These are phyloP conservation scores for Tenebrosternarchus preto DNA, from an alignment of 2,113 vertebrate species.

Conservation along the genomic window DNA sequence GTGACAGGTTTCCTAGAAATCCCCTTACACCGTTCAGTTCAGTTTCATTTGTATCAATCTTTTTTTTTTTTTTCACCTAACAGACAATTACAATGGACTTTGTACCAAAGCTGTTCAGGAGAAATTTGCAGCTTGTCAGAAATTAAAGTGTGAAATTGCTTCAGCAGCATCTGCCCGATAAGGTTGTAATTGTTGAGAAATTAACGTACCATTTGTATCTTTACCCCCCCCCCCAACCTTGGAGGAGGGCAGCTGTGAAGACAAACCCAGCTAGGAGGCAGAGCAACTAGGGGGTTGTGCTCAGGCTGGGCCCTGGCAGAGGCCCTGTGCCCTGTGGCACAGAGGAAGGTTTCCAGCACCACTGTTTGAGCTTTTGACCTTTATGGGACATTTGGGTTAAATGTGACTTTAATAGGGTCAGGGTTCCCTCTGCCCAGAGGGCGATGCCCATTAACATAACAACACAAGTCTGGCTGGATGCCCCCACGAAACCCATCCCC, in stretches of 20 bases:
- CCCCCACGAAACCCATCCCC: slow-evolving; percentile 22
- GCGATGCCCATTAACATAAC: slow-evolving; percentile 29
- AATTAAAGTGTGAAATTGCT: slow-evolving; percentile 55
- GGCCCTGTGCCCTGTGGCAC: slow-evolving; percentile 32
- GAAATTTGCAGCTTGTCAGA: slow-evolving; percentile 50
- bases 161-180: slow-evolving; percentile 45
- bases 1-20: slow-evolving; percentile 37
- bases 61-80: slow-evolving; percentile 15
- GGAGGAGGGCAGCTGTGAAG: background rate
- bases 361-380: slow-evolving; percentile 47
- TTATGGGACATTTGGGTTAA: slow-evolving; percentile 45
- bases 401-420: slow-evolving; percentile 31
- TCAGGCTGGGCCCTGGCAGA: background rate
- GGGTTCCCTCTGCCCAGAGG: slow-evolving; percentile 28
- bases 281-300: background rate
- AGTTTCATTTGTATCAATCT: slow-evolving; percentile 39
- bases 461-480: slow-evolving; percentile 2
- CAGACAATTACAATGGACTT: slow-evolving; percentile 45
- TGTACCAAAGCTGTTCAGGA: slow-evolving; percentile 43
- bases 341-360: slow-evolving; percentile 33
- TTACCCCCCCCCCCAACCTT: background rate
- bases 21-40: slow-evolving; percentile 32
- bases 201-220: background rate
- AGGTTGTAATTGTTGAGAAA: slow-evolving; percentile 45
- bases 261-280: slow-evolving; percentile 4